Evolutionary conservation across 2,888 invertebrate species (phyloP).

Genomic region (Melolontha melolontha): DNA sequence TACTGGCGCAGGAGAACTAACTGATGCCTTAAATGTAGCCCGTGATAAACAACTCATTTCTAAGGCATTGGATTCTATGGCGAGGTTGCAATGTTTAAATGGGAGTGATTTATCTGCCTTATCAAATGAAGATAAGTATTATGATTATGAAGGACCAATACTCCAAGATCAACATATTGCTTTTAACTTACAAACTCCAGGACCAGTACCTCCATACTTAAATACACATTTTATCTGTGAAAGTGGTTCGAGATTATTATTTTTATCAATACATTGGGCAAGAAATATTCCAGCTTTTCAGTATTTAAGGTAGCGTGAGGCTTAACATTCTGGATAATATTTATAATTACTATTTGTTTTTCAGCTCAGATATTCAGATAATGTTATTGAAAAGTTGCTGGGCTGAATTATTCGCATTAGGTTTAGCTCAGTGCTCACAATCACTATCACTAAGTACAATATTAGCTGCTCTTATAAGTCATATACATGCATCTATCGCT

Average conservation of each 20-base stretch:
- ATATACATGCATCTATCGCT: constrained; percentile 80
- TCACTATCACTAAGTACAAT: constrained; percentile 84
- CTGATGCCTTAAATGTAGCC: constrained; percentile 72
- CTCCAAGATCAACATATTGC: constrained; percentile 76
- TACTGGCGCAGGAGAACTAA: constrained; percentile 66
- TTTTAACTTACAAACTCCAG: constrained; percentile 82
- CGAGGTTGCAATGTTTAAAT: constrained; percentile 64
- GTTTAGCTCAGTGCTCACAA: constrained; percentile 87
- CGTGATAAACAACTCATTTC: constrained; percentile 72
- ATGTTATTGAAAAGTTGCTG: constrained; percentile 88
- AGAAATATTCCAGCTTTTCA: constrained; percentile 86
- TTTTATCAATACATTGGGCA: constrained; percentile 92
- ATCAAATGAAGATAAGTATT: constrained; percentile 60
- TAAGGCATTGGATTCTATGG: constrained; percentile 80
- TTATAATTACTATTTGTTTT: constrained; percentile 52
- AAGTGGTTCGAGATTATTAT: constrained; percentile 91
- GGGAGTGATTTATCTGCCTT: constrained; percentile 59
- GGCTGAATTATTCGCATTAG: constrained; percentile 92
- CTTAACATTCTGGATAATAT: constrained; percentile 14
- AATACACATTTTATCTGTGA: constrained; percentile 96
- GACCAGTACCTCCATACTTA: constrained; percentile 87
- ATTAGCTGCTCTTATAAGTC: constrained; percentile 84
- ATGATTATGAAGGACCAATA: constrained; percentile 72
- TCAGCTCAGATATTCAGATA: constrained; percentile 85
- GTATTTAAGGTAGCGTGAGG: constrained; percentile 74